Evolutionary conservation across 2,797 vertebrate genomes (phyloP).

Genomic region (Anniella stebbinsi): DNA sequence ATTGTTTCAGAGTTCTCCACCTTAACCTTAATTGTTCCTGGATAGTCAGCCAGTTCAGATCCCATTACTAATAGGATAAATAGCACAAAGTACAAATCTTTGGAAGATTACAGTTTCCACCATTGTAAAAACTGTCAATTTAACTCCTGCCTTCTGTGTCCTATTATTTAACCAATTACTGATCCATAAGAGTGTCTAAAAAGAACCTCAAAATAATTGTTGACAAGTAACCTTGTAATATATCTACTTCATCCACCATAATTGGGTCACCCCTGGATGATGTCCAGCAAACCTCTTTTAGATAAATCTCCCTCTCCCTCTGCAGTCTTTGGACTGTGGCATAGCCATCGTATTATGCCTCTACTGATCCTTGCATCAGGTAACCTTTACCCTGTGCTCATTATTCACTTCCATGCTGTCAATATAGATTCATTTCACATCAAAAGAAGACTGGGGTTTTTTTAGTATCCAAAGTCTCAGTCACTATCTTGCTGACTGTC

Average conservation of each 20-base stretch:
- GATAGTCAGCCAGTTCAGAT: not conserved
- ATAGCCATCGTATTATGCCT: not conserved
- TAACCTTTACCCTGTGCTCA: not conserved
- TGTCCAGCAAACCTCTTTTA: not conserved
- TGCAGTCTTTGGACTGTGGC: not conserved
- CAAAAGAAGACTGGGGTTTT: not conserved
- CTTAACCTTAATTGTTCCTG: not conserved
- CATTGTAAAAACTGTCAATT: too few species aligned
- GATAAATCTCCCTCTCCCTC: not conserved
- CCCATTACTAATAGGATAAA: not conserved
- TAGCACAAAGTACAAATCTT: not conserved
- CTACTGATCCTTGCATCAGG: not conserved
- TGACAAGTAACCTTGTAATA: not conserved
- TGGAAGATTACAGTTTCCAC: not conserved
- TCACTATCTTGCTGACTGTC: not conserved
- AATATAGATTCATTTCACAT: not conserved
- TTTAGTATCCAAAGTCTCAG: not conserved
- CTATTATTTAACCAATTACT: not conserved
- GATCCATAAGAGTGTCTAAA: not conserved
- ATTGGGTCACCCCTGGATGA: not conserved
- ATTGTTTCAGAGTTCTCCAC: not conserved
- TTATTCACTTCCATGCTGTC: not conserved
- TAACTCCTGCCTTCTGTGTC: not conserved
- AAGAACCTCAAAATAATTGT: not conserved
- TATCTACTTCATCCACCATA: not conserved